Evolutionary conservation across 2,888 invertebrate genomes (phyloP).

Genomic region (Euzophera pinguis): DNA sequence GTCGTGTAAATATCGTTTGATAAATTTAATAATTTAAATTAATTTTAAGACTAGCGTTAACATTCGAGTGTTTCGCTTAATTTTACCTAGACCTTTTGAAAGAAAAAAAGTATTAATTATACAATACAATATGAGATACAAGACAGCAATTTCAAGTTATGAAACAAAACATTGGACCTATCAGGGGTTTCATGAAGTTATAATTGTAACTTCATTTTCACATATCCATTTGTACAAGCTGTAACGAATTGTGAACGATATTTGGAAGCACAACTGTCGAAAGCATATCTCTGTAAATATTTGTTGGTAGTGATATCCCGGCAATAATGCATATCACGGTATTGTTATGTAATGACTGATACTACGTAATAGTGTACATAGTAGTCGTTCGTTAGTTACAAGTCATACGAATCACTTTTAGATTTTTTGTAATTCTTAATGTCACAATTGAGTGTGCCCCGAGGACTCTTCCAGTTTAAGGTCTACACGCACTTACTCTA

Average conservation of each 20-base stretch:
- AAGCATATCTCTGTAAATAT: constrained; percentile 56
- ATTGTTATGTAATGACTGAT: constrained; percentile 58
- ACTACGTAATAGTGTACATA: constrained; percentile 50
- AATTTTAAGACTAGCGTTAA: constrained; percentile 9
- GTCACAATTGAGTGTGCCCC: constrained; percentile 43
- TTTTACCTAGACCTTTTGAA: constrained; percentile 4
- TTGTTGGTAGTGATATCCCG: constrained; percentile 67
- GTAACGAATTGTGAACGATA: constrained; percentile 17
- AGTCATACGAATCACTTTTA: constrained; percentile 39
- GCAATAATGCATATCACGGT: constrained; percentile 76
- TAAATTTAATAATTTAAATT: constrained; percentile 6
- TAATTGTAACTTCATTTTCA: constrained; percentile 8
- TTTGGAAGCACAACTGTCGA: constrained; percentile 23
- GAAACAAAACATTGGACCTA: constrained; percentile 5
- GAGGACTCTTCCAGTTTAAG: constrained; percentile 32
- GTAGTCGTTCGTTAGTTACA: constrained; percentile 32
- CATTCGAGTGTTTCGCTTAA: constrained; percentile 1
- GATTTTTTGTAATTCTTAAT: constrained; percentile 47
- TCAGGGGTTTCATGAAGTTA: constrained; percentile 4
- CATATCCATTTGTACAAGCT: constrained; percentile 23
- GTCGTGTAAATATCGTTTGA: constrained; percentile 6
- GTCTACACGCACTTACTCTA: too few relatives aligned
- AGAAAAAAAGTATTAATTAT: constrained; percentile 2
- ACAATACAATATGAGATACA: constrained; percentile 8
- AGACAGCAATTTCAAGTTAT: constrained; percentile 9